Evolutionary conservation across 2,113 vertebrate species (phyloP).

Genomic region (Scomber colias): DNA sequence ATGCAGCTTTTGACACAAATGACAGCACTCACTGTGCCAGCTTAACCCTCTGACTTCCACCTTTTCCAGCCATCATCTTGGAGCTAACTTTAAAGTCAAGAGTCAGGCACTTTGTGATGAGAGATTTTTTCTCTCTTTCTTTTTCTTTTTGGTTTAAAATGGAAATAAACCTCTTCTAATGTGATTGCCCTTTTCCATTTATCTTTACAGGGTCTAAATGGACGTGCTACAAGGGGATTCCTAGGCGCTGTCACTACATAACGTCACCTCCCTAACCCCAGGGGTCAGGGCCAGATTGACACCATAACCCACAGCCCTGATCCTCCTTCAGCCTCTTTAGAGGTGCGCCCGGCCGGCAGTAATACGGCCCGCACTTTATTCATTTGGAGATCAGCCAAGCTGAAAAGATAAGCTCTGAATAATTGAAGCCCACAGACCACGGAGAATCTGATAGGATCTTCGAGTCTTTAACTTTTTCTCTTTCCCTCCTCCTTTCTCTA

Average conservation of each 20-base stretch:
- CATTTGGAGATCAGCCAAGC: slow-evolving; percentile 88
- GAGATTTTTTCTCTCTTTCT: slow-evolving; percentile 52
- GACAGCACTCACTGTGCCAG: slow-evolving; percentile 41
- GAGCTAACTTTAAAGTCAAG: slow-evolving; percentile 72
- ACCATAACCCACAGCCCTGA: slow-evolving; percentile 88
- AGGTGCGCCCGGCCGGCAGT: slow-evolving; percentile 91
- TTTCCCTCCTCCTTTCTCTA: slow-evolving; percentile 45
- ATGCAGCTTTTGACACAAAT: slow-evolving; percentile 46
- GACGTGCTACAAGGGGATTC: slow-evolving; percentile 76
- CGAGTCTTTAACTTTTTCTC: slow-evolving; percentile 73
- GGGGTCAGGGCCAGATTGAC: slow-evolving; percentile 89
- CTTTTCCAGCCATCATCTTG: slow-evolving; percentile 64
- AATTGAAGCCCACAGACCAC: slow-evolving; percentile 91
- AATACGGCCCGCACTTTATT: slow-evolving; percentile 90
- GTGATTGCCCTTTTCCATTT: slow-evolving; percentile 86
- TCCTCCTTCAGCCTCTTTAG: slow-evolving; percentile 87
- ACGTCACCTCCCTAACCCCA: slow-evolving; percentile 83
- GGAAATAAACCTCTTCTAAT: slow-evolving; percentile 77
- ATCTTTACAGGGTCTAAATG: slow-evolving; percentile 76
- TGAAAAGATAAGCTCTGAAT: slow-evolving; percentile 98
- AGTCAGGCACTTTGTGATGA: slow-evolving; percentile 72
- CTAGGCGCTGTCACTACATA: slow-evolving; percentile 86
- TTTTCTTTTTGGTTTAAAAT: slow-evolving; percentile 48
- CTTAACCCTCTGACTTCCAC: slow-evolving; percentile 69
- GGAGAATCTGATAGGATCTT: slow-evolving; percentile 86